phyloP scores from a whole-genome alignment of 2,797 vertebrate genomes.

The Alauda arvensis region DNA sequence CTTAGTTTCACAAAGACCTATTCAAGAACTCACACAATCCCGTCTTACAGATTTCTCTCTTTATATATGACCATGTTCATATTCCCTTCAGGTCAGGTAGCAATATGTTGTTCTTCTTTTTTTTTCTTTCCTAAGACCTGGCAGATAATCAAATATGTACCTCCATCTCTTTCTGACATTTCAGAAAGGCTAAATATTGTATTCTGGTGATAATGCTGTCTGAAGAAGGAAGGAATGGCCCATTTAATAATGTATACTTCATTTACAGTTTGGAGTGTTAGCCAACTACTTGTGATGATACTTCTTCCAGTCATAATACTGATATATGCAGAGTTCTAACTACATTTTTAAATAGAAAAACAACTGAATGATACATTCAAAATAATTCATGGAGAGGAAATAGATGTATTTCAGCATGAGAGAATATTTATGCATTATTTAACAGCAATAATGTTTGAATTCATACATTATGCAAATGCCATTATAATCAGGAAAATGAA shows the following conservation, averaged over 20 bases:
- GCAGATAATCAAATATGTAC: conserved; percentile 47
- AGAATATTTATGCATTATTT: conserved; percentile 82
- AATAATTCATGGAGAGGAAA: conserved; percentile 74
- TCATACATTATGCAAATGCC: conserved; percentile 81
- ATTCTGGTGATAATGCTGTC: conserved; percentile 48
- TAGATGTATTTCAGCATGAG: conserved; percentile 73
- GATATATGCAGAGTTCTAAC: conserved; percentile 62
- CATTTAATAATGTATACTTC: conserved; percentile 70
- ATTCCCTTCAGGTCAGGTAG: conserved; percentile 20
- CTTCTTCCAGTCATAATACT: conserved; percentile 57
- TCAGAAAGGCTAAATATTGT: conserved; percentile 51
- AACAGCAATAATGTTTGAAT: conserved; percentile 80
- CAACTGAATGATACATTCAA: conserved; percentile 68
- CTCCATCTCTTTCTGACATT: conserved; percentile 54
- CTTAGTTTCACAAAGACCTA: conserved; percentile 29
- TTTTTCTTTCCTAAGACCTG: conserved; percentile 7
- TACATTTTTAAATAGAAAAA: conserved; percentile 69
- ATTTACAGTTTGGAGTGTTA: conserved; percentile 61
- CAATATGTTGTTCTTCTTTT: not conserved
- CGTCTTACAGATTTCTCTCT: not conserved
- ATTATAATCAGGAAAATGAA: conserved; percentile 77
- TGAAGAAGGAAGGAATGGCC: conserved; percentile 37
- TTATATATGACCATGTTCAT: not conserved
- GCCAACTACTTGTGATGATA: conserved; percentile 52
- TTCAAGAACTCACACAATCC: not conserved